Evolutionary conservation across 2,113 vertebrate genomes (phyloP).

Genomic region (Lates calcarifer): DNA sequence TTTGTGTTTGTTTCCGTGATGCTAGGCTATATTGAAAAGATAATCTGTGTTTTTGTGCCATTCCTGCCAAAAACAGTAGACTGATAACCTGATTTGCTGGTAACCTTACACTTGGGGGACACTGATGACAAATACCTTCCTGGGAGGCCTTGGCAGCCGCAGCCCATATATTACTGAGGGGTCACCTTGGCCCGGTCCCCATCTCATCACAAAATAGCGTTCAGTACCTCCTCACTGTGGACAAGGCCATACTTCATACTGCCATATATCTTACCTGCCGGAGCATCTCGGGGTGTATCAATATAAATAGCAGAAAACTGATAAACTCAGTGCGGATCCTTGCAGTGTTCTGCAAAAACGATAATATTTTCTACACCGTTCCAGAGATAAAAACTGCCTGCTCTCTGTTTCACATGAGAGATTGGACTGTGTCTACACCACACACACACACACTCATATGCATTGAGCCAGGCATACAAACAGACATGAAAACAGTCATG

Average conservation of each 20-base stretch:
- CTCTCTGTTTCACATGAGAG: slow-evolving; percentile 49
- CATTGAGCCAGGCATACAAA: slow-evolving; percentile 41
- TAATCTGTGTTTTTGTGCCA: slow-evolving; percentile 80
- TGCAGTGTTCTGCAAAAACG: slow-evolving; percentile 48
- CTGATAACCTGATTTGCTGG: slow-evolving; percentile 83
- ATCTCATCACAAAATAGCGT: slow-evolving; percentile 81
- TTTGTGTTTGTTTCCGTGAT: slow-evolving; percentile 33
- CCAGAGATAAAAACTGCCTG: slow-evolving; percentile 58
- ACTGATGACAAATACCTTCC: slow-evolving; percentile 84
- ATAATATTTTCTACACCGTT: slow-evolving; percentile 59
- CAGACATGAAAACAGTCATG: slow-evolving; percentile 52
- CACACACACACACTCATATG: slow-evolving; percentile 10
- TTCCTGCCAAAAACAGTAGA: slow-evolving; percentile 75
- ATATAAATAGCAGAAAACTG: slow-evolving; percentile 71
- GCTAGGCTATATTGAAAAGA: slow-evolving; percentile 59
- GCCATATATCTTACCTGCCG: slow-evolving; percentile 71
- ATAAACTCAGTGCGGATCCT: slow-evolving; percentile 68
- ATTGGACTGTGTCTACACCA: slow-evolving; percentile 30
- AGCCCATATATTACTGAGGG: slow-evolving; percentile 81
- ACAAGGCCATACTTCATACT: slow-evolving; percentile 77
- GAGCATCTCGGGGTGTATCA: slow-evolving; percentile 67
- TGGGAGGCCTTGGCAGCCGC: slow-evolving; percentile 81
- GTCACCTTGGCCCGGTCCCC: slow-evolving; percentile 83
- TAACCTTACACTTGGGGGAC: slow-evolving; percentile 80
- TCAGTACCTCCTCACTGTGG: slow-evolving; percentile 72